These are phyloP conservation scores for Steinernema feltiae DNA, from an alignment of 1,140 invertebrate species.

Conservation along the genomic window DNA sequence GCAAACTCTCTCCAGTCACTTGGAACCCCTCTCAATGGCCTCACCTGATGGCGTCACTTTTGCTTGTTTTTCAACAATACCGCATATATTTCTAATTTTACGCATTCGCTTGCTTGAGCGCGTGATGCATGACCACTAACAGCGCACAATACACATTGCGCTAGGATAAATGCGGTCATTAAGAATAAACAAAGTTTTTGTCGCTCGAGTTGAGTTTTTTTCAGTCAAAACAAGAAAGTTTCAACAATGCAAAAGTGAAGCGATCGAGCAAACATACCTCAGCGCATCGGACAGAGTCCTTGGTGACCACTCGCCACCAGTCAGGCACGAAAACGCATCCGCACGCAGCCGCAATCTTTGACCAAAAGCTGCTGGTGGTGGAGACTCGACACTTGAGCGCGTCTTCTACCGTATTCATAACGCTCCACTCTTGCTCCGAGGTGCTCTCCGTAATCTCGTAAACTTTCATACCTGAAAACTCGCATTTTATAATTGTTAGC, in stretches of 20 bases:
- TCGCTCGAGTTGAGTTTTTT: neutral
- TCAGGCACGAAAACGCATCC: constrained; percentile 41
- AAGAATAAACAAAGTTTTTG: neutral
- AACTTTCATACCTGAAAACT: constrained; percentile 45
- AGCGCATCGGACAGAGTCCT: constrained; percentile 23
- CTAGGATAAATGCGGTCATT: neutral
- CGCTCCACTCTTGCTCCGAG: constrained; percentile 34
- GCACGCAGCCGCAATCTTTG: constrained; percentile 36
- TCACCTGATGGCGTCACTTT: too few relatives aligned
- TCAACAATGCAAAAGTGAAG: neutral
- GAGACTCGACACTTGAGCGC: constrained; percentile 39
- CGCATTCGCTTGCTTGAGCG: too few relatives aligned
- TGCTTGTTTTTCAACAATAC: too few relatives aligned
- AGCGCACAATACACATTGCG: neutral
- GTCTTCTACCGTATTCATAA: constrained; percentile 42
- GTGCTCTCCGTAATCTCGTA: constrained; percentile 41
- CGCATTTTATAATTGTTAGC: too few relatives aligned
- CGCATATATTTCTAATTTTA: too few relatives aligned
- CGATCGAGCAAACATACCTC: constrained; percentile 11
- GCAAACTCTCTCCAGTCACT: too few relatives aligned
- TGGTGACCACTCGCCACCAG: constrained; percentile 45
- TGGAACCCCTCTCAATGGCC: too few relatives aligned
- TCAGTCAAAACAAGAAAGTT: constrained; percentile 15
- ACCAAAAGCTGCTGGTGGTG: constrained; percentile 39
- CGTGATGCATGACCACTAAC: too few relatives aligned